Evolutionary conservation across 2,113 vertebrate species (phyloP), one percentile per base, ranked within the genome.

Genomic region (Tretioscincus oriximinensis): DNA sequence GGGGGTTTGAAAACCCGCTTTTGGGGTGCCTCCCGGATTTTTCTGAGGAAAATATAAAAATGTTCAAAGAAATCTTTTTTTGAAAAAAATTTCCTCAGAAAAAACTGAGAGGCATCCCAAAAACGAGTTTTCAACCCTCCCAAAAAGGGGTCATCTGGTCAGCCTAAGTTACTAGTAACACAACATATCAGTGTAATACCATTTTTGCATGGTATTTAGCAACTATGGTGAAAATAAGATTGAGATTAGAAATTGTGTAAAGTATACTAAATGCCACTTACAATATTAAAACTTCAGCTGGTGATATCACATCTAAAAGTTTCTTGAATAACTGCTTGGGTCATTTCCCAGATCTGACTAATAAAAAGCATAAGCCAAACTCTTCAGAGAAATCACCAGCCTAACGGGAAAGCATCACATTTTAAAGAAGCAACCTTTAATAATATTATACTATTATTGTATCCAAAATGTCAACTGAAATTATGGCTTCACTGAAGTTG

Each of bases 261-360:
- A 61, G 24, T 61, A 7, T 61, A 9, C 61, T 41, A 61, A 35
- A 60, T 74, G 29, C 7, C n/a, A 26, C 7, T 10, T 47, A 24
- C 21, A 35, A 74, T 24, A 61, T 7, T 21, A 60, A 45, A 74
- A 74, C 20, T 35, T 60, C n/a, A 22, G 51, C 8, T 29, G 47
- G 51, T 16, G 26, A 73, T 73, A 58, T 73, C 51, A 22, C 24
- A 58, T 5, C 8, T 7, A 26, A 21, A 11, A 63, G 74, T 18
- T 76, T 18, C 74, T 65, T 76, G 74, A 20, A 64, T 45, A 76
- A 76, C 47, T 35, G n/a, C 74, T 65, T 76, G 74, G 74, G 60
- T 28, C 61, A 28, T 76, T 47, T 65, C 35, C 61, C 74, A 76
- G 41, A 76, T 65, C 24, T 66, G 65, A 66, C 65, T 49, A 65